These are phyloP conservation scores for Portevinia maculata DNA, from an alignment of 2,888 invertebrate genomes.

Conservation along the genomic window DNA sequence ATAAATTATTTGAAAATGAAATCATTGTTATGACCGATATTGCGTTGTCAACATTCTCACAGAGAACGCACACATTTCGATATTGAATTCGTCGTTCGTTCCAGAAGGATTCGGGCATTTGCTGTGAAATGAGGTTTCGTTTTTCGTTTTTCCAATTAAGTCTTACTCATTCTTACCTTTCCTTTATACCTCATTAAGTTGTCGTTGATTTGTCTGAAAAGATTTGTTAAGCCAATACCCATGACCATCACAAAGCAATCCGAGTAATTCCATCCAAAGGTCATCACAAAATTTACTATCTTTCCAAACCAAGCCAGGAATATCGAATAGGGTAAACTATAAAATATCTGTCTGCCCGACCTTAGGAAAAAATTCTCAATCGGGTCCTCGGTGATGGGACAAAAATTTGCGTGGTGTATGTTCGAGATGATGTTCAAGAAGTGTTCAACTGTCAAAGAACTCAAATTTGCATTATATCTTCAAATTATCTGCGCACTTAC, in stretches of 20 bases:
- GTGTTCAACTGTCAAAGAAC: conserved; percentile 78
- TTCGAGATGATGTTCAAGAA: conserved; percentile 78
- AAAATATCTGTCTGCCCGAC: conserved; percentile 78
- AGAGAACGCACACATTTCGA: conserved; percentile 83
- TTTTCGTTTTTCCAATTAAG: too few relatives aligned
- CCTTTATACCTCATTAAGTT: conserved; percentile 83
- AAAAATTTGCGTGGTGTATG: conserved; percentile 78
- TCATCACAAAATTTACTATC: conserved; percentile 85
- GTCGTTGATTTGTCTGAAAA: conserved; percentile 86
- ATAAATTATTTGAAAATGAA: conserved; percentile 85
- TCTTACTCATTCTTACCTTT: conserved; percentile 82
- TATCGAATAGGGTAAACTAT: conserved; percentile 76
- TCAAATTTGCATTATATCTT: conserved; percentile 10
- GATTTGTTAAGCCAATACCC: conserved; percentile 87
- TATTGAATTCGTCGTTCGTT: conserved; percentile 84
- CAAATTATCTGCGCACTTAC: conserved; percentile 81
- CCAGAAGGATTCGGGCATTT: conserved; percentile 83
- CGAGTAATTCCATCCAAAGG: conserved; percentile 89
- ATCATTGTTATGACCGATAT: conserved; percentile 84
- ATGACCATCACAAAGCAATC: conserved; percentile 89
- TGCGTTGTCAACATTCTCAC: conserved; percentile 83
- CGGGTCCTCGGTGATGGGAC: conserved; percentile 79
- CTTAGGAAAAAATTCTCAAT: conserved; percentile 79
- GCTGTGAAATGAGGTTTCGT: conserved; percentile 69
- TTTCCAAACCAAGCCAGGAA: conserved; percentile 78